phyloP scores from a whole-genome alignment of 2,888 invertebrate genomes.

The Oscheius sp. region DNA sequence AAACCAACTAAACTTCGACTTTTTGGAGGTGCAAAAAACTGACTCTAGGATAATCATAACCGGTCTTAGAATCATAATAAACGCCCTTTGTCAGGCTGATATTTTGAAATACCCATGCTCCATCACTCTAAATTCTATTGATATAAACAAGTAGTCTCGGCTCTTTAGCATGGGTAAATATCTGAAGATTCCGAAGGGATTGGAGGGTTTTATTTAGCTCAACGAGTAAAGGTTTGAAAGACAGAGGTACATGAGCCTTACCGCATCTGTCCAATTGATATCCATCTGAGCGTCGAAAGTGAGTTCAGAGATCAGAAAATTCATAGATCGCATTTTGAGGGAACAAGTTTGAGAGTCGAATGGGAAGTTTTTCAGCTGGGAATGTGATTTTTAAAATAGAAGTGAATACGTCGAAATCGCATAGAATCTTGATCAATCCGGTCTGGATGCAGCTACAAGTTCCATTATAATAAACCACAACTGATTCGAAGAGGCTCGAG shows the following conservation, averaged over 20 bases:
- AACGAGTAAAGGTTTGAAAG: too few relatives aligned
- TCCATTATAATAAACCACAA: constrained; percentile 5
- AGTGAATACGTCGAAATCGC: not conserved
- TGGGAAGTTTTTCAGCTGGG: not conserved
- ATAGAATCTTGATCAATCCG: not conserved
- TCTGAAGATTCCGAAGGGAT: not conserved
- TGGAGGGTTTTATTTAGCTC: not conserved
- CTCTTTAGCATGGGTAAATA: too few relatives aligned
- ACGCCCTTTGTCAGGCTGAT: not conserved
- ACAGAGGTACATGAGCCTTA: too few relatives aligned
- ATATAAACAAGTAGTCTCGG: not conserved
- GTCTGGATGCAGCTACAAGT: not conserved
- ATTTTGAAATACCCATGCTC: not conserved
- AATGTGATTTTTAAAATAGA: not conserved
- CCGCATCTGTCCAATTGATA: not conserved
- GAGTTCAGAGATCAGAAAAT: not conserved
- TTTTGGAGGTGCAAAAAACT: not conserved
- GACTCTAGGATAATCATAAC: not conserved
- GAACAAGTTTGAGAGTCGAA: constrained; percentile 1
- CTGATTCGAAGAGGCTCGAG: too few relatives aligned
- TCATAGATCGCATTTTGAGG: not conserved
- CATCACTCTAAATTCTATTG: not conserved
- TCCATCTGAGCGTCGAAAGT: too few relatives aligned
- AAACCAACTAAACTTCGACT: not conserved
- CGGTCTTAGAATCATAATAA: not conserved